Evolutionary conservation across 2,888 invertebrate genomes (phyloP), one percentile per base, ranked within the genome.

Genomic region (Sphaeridia pumilis): DNA sequence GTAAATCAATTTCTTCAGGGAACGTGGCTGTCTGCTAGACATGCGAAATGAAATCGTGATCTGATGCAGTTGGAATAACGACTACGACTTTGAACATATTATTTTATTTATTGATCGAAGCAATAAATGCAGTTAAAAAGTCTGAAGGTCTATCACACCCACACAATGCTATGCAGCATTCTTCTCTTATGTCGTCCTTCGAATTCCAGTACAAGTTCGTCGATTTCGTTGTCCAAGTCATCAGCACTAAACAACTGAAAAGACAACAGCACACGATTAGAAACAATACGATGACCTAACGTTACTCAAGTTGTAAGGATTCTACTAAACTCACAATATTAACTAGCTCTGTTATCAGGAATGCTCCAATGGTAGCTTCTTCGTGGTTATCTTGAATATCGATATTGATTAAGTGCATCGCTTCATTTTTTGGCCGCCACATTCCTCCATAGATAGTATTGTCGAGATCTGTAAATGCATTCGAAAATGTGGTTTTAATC

Each of bases 331-430:
- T 70, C 76, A 87, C 86, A 82, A 87, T 82, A 52, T 83, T 81
- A 63, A 93, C 88, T 74, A 99, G 80, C 72, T 98, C 95, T 72
- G 89, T 89, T 63, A 99, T 94, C 65, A 95, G 77, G 74, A 97
- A 95, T 34, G 98, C 97, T 61, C 98, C 98, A 68, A 98, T 84
- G 2, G 97, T 92, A 1, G 98, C 98, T 72, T 99, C 98, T 71
- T 99, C 98, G 63, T 97, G 93, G 73, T 98, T 99, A 74, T 99
- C 98, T 71, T 92, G 93, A 66, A 99, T 94, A 70, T 99, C 98
- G 64, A 99, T 84, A 71, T 99, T 99, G 52, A 99, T 84, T 41
- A 99, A 82, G 74, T 99, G 98, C 2, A 89, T 93, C 4, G 90
- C 86, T 49, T 87, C 84, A 71, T 87, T 87, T 14, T 43, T 43